Conservation (phyloP, 2,888 invertebrate species). For the Acanthosoma haemorrhoidale region DNA sequence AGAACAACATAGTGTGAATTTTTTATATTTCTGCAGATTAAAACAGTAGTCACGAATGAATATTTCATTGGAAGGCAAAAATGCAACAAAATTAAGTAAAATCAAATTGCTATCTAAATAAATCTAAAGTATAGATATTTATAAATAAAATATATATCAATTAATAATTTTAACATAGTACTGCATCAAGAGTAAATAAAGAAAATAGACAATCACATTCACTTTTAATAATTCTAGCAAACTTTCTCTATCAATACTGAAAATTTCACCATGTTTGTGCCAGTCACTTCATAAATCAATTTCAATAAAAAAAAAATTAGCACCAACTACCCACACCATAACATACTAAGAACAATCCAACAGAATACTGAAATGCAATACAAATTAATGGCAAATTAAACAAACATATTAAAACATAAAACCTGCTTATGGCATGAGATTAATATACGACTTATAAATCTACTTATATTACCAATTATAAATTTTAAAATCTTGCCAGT, state of each 20-base stretch:
- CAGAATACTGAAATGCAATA: constrained; percentile 21
- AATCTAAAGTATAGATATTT: neutral
- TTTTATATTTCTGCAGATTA: neutral
- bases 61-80: neutral
- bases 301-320: constrained; percentile 3
- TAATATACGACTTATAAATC: constrained; percentile 7
- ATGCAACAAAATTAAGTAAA: neutral
- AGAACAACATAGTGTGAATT: neutral
- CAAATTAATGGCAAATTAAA: constrained; percentile 6
- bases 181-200: neutral
- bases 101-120: neutral
- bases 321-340: constrained; percentile 28
- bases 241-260: constrained; percentile 9
- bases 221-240: neutral
- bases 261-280: neutral
- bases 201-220: constrained; percentile 5
- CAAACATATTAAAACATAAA: constrained; percentile 13
- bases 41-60: neutral
- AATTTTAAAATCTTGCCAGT: neutral
- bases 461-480: constrained; percentile 9
- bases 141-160: constrained; percentile 20
- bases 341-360: constrained; percentile 13
- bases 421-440: constrained; percentile 19
- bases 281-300: constrained; percentile 1
- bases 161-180: constrained; percentile 20